These are phyloP conservation scores for Oryzias curvinotus DNA, from an alignment of 2,113 vertebrate genomes.

Conservation along the genomic window DNA sequence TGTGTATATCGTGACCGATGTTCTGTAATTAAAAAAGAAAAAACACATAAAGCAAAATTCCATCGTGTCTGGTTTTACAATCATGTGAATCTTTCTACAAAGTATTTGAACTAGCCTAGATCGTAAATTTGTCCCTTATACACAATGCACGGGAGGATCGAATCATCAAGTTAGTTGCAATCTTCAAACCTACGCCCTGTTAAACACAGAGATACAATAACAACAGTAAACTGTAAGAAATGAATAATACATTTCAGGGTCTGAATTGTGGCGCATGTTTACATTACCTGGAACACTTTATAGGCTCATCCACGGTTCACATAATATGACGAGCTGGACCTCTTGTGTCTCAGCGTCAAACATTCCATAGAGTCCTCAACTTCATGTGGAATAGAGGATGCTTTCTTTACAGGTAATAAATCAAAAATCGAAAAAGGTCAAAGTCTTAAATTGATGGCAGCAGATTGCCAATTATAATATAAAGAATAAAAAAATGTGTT, in stretches of 20 bases:
- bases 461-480: too few relatives aligned
- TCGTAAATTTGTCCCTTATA: constrained; percentile 48
- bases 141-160: constrained; percentile 33
- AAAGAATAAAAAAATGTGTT: too few relatives aligned
- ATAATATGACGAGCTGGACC: neutral
- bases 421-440: constrained; percentile 51
- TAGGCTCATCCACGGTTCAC: neutral
- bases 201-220: constrained; percentile 29
- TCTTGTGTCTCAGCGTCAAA: constrained; percentile 54
- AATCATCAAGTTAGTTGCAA: constrained; percentile 63
- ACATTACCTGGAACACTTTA: constrained; percentile 60
- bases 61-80: too few relatives aligned
- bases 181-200: constrained; percentile 83
- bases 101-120: neutral
- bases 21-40: too few relatives aligned
- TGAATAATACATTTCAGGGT: too few relatives aligned
- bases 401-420: constrained; percentile 48
- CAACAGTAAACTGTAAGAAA: neutral
- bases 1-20: too few relatives aligned
- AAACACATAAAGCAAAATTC: too few relatives aligned
- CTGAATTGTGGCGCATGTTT: too few relatives aligned
- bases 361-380: constrained; percentile 36
- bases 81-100: too few relatives aligned
- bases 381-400: constrained; percentile 7
- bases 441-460: too few relatives aligned